Evolutionary conservation across 2,888 invertebrate genomes (phyloP), one percentile per base, ranked within the genome.

Genomic region (Drosophila monieri): DNA sequence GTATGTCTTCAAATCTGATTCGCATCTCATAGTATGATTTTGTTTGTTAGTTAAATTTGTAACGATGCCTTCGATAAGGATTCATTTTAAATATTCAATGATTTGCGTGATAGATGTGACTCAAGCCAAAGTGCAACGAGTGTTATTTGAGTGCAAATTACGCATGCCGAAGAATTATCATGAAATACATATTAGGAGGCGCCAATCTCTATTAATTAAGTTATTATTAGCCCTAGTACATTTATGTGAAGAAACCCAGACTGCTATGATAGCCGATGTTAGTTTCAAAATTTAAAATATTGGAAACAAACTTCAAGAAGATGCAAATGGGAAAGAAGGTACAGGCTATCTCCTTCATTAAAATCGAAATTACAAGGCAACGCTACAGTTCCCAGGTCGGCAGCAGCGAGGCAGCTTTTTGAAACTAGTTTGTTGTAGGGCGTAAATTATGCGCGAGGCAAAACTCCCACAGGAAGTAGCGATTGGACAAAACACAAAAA

Each of bases 381-480:
- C 27, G 8, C 8, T 27, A 9, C 9, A 27, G 27, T 9, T 27
- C 9, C 27, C 27, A 27, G 3, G 27, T 9, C 9, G 0, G 27
- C 27, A 27, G 9, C 9, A 9, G 27, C 27, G 27, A 15, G 3
- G 14, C 8, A n/a, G 14, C n/a, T 6, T 6, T n/a, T 39, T 2
- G 39, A 39, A 15, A 41, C 8, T 8, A 41, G 3, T 81, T 81
- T 76, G 79, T 78, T 65, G 49, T 60, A 73, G 41, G 75, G 75
- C 75, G 80, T 83, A 80, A 75, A 66, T 70, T 78, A 78, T 78
- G 75, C 67, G 69, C 76, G 73, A 59, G 71, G 69, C 74, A 66
- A 70, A 78, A 77, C 76, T 78, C 80, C 79, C 79, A 81, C 88
- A 88, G 88, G 89, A 89, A 89, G 89, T 78, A 27, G 35, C 77